Evolutionary conservation across 2,888 invertebrate species (phyloP), one percentile per base, ranked within the genome.

Genomic region (Amitus sp.): DNA sequence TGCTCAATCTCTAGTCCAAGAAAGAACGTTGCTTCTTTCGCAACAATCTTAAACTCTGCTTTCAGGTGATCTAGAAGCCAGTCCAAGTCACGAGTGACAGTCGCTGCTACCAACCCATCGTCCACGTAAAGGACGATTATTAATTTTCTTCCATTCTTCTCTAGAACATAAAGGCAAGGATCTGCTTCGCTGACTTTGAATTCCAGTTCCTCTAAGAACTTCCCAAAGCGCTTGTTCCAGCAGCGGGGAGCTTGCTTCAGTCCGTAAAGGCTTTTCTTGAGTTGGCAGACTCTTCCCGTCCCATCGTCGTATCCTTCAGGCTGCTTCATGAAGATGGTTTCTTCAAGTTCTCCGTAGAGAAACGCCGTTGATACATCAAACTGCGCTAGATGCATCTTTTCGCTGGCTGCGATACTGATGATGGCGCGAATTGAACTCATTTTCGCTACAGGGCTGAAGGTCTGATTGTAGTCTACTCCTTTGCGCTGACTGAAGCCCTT

Each of bases 381-480:
- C 49, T 74, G 71, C 27, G 18, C 48, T 10, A 75, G 46, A 28
- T 61, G 19, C 67, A 74, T 65, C 2, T 64, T 63, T 46, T 72
- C 57, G 13, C 43, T 66, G 15, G 70, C 74, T 47, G 73, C 72
- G 28, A 75, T 48, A 28, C 67, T 66, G 5, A 75, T 27, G 33
- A 77, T 18, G 1, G 64, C 23, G 10, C 73, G 52, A 23, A 74
- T 66, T 13, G 74, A 70, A n/a, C 47, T 59, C 43, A 69, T 48
- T 47, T 64, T 62, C 34, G 68, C 73, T 9, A 74, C 72, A 43
- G 73, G 71, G 62, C 71, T 74, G 42, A 73, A 73, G n/a, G 70
- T 76, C 58, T 75, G 67, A 27, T 47, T 50, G 39, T 68, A 76
- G 15, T 73, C 73, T 39, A 70, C 56, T 23, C 69, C 70, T 12